Percentiles rank a stretch among this genome's conserved stretches.
Evolutionary conservation across 2,797 vertebrate species (phyloP).

Genomic region (Hemibagrus guttatus): DNA sequence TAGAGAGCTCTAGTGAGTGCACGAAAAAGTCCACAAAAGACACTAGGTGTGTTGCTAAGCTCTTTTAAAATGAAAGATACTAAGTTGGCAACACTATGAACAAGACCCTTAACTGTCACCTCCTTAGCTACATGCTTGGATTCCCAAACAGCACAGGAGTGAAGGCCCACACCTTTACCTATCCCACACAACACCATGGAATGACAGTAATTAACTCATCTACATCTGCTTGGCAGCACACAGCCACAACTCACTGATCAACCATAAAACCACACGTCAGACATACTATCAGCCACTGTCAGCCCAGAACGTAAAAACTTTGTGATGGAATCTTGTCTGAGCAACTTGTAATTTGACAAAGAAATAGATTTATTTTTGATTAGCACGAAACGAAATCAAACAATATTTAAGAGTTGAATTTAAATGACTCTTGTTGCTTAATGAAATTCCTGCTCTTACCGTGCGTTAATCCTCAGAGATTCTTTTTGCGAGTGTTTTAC

Average conservation of each 20-base stretch:
- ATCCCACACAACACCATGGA: slow-evolving; percentile 8
- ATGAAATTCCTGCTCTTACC: not conserved
- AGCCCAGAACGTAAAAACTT: not conserved
- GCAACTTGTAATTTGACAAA: not conserved
- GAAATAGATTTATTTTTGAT: not conserved
- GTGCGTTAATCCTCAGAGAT: not conserved
- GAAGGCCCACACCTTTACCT: not conserved
- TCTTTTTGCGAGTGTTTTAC: slow-evolving; percentile 7
- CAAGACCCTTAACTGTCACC: not conserved
- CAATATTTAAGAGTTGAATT: not conserved
- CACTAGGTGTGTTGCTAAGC: not conserved
- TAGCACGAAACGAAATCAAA: not conserved
- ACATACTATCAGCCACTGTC: not conserved
- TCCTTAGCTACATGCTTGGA: slow-evolving; percentile 7
- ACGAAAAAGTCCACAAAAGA: not conserved
- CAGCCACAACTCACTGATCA: slow-evolving; percentile 20
- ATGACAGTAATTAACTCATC: slow-evolving; percentile 24
- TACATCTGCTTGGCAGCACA: not conserved
- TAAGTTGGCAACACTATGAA: not conserved
- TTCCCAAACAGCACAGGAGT: slow-evolving; percentile 12
- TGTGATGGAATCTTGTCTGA: not conserved
- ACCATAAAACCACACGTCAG: slow-evolving; percentile 1
- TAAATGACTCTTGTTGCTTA: not conserved
- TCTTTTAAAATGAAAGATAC: not conserved
- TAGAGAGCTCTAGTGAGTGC: not conserved